phyloP scores from a whole-genome alignment of 2,888 invertebrate genomes.

The Sphinx pinastri region DNA sequence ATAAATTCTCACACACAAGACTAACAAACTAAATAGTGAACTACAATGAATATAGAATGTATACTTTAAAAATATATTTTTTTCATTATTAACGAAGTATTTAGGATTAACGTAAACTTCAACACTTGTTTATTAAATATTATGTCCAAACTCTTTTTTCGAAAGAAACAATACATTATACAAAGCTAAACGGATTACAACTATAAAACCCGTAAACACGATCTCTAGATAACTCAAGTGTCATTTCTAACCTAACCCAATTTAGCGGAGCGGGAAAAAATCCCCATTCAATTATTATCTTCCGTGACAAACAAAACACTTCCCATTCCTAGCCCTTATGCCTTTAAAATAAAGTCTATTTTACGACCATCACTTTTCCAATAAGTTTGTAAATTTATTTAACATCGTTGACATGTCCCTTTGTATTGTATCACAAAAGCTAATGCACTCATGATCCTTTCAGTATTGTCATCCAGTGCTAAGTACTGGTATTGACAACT shows the following conservation, averaged over 20 bases:
- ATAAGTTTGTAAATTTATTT: slow-evolving; percentile 10
- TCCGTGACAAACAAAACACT: slow-evolving; percentile 26
- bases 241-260: slow-evolving; percentile 76
- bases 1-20: too few species aligned
- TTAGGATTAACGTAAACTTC: neutral
- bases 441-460: slow-evolving; percentile 81
- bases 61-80: too few species aligned
- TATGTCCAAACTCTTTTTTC: neutral
- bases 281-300: slow-evolving; percentile 42
- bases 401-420: slow-evolving; percentile 18
- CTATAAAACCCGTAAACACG: slow-evolving; percentile 67
- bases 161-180: slow-evolving; percentile 17
- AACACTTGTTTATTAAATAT: slow-evolving; percentile 28
- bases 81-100: neutral
- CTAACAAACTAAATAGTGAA: too few species aligned
- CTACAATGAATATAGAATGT: too few species aligned
- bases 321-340: neutral
- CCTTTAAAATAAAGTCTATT: slow-evolving; percentile 9
- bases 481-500: slow-evolving; percentile 62
- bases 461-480: slow-evolving; percentile 78
- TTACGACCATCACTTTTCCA: neutral
- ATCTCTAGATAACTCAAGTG: slow-evolving; percentile 51
- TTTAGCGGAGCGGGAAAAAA: slow-evolving; percentile 59
- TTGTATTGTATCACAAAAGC: slow-evolving; percentile 59
- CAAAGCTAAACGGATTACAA: slow-evolving; percentile 50